Evolutionary conservation across 2,113 vertebrate species (phyloP).

Genomic region (Psittacula cyanocephala): DNA sequence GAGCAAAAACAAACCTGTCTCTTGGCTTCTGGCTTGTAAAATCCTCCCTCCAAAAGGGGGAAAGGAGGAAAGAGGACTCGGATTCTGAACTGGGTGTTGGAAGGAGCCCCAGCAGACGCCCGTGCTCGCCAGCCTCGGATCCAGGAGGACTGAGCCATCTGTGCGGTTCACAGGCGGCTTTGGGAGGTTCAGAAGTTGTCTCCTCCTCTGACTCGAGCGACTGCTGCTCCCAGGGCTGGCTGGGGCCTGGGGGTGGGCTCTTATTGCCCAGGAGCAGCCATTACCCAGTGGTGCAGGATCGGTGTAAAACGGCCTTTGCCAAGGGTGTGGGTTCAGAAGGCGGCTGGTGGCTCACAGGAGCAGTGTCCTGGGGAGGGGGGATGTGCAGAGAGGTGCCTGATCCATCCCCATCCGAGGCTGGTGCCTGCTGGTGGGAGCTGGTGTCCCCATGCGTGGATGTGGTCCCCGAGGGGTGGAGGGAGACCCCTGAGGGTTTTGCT

Average conservation of each 20-base stretch:
- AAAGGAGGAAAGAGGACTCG: background rate
- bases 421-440: background rate
- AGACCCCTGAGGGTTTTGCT: background rate
- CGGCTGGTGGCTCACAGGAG: background rate
- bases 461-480: background rate
- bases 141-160: background rate
- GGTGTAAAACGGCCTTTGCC: background rate
- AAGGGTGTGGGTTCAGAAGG: background rate
- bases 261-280: background rate
- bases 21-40: constrained; percentile 48
- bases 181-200: background rate
- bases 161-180: fast-evolving
- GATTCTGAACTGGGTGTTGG: background rate
- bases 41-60: background rate
- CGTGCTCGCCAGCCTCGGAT: background rate
- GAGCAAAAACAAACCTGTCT: constrained; percentile 66
- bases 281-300: background rate
- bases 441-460: background rate
- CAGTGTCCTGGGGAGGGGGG: background rate
- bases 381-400: background rate
- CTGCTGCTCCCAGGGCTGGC: background rate
- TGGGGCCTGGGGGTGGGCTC: background rate
- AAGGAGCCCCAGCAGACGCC: fast-evolving
- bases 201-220: background rate
- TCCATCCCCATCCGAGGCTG: background rate